These are phyloP conservation scores for Saturnia japonica DNA, from an alignment of 2,888 invertebrate species.

Conservation along the genomic window DNA sequence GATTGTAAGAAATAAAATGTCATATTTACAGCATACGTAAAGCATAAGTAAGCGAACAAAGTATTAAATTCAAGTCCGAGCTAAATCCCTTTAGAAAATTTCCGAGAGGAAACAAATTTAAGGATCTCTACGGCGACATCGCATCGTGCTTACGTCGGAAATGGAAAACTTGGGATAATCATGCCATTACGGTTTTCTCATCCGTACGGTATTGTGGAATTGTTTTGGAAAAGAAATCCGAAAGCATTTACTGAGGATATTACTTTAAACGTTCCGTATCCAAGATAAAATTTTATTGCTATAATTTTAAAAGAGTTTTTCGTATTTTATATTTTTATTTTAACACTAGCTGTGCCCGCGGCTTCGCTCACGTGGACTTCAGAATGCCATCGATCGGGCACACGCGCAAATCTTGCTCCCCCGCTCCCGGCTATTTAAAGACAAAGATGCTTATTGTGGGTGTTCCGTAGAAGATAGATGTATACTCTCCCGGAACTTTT, in stretches of 20 bases:
- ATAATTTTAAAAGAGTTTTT: neutral
- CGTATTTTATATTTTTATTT: no score
- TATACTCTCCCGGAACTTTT: no score
- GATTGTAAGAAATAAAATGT: neutral
- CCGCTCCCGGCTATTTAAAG: no score
- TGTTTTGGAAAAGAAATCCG: constrained; percentile 19
- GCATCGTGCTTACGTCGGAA: constrained; percentile 32
- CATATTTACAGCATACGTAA: neutral
- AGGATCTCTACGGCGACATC: constrained; percentile 20
- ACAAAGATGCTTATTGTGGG: no score
- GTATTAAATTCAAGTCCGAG: constrained; percentile 20
- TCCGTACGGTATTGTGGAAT: constrained; percentile 17
- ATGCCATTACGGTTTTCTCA: constrained; percentile 26
- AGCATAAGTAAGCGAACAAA: constrained; percentile 18
- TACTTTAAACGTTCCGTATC: neutral
- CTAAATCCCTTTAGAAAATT: constrained; percentile 26
- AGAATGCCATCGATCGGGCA: no score
- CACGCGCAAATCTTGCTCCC: no score
- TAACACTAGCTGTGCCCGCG: no score
- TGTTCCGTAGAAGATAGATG: no score
- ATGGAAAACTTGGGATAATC: constrained; percentile 38
- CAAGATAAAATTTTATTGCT: neutral
- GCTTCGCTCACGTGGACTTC: no score
- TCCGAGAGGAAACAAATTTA: constrained; percentile 30
- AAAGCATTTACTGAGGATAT: constrained; percentile 7